Evolutionary conservation across 2,797 vertebrate genomes (phyloP), one percentile per base, ranked within the genome.

Genomic region (Danio jaintianensis): DNA sequence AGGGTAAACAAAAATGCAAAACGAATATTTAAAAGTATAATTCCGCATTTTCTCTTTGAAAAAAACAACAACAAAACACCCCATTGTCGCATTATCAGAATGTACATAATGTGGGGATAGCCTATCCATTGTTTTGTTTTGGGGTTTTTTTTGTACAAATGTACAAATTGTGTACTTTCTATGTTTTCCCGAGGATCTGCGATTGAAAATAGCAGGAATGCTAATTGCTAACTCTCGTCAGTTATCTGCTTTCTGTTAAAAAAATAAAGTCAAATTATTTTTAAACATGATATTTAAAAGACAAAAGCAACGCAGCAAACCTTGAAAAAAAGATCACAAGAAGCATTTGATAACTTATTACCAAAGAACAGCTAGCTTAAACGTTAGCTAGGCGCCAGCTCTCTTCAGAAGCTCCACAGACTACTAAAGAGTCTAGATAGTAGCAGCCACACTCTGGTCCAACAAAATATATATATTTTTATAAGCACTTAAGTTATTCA

Each of bases 401-500:
- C 12, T 71, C 45, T 29, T 52, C 5, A 47, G 48, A 56, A 10
- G 8, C 50, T 56, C 13, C 20, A 2, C 59, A 72, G 47, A 62
- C 68, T 45, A 63, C 68, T 42, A 56, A 55, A 40, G 6, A 40
- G n/a, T 10, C 15, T 4, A 56, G 38, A 64, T 56, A 15, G 58
- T 56, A 36, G 20, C 0, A 80, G 40, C n/a, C 22, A 2, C 47
- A 67, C n/a, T 58, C 52, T 53, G 36, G 42, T 79, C 67, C 38
- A 63, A 63, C 10, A 20, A 38, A 68, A 45, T 36, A 29, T 20
- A 47, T n/a, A n/a, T 8, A 7, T 20, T 56, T 71, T 71, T 75
- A 63, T 58, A 7, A 79, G 62, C 77, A 53, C 22, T 71, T 42
- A 7, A 63, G 8, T 55, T 50, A 64, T 79, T 79, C 18, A 79